Evolutionary conservation across 2,888 invertebrate genomes (phyloP).

Genomic region (Balanococcus diminutus): DNA sequence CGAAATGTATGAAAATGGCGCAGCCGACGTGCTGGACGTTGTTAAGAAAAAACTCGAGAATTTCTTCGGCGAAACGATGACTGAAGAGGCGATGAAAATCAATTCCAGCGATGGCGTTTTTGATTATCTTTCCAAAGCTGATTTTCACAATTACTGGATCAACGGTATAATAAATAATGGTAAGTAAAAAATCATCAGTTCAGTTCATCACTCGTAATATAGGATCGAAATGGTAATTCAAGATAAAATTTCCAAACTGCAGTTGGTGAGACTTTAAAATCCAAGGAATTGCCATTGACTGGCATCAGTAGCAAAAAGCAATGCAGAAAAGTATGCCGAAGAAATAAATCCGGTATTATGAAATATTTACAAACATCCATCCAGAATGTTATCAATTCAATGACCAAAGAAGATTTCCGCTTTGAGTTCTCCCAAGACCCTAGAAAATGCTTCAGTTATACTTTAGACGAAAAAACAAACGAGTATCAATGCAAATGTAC

Average conservation of each 20-base stretch:
- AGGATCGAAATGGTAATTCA: background rate
- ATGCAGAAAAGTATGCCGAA: background rate
- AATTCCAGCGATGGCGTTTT: background rate
- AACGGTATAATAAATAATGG: background rate
- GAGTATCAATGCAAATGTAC: background rate
- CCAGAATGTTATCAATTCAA: background rate
- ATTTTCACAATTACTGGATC: background rate
- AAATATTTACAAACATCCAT: background rate
- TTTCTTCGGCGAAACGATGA: slow-evolving; percentile 12
- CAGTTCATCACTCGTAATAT: background rate
- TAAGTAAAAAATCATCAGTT: background rate
- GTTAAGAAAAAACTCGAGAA: background rate
- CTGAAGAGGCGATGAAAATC: background rate
- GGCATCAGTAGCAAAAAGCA: background rate
- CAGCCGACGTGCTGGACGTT: background rate
- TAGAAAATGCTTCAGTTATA: background rate
- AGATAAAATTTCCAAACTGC: background rate
- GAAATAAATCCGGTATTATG: background rate
- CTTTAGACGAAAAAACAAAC: background rate
- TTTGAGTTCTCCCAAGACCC: background rate
- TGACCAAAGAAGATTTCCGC: background rate
- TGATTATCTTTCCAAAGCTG: background rate
- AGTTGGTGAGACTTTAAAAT: background rate
- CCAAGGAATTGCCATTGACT: background rate
- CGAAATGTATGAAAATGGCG: background rate